These are phyloP conservation scores for Cartodere bifasciata DNA, from an alignment of 2,888 invertebrate species.

Conservation along the genomic window DNA sequence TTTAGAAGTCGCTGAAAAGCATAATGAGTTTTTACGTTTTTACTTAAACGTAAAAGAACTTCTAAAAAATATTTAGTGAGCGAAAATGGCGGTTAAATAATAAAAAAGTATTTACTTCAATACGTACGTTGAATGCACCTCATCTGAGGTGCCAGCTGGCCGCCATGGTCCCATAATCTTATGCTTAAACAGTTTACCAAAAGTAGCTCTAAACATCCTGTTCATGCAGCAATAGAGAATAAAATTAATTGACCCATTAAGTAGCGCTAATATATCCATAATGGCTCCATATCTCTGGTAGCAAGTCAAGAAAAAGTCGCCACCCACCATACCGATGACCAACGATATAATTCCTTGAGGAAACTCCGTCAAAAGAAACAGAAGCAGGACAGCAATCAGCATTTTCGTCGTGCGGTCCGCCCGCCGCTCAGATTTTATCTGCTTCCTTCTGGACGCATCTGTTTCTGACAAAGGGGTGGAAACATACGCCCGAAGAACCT, in stretches of 20 bases:
- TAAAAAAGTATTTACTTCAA: too few relatives aligned
- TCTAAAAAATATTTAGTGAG: too few relatives aligned
- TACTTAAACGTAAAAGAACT: too few relatives aligned
- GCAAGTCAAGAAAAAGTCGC: slow-evolving; percentile 65
- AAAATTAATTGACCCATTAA: slow-evolving; percentile 89
- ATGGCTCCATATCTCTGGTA: slow-evolving; percentile 74
- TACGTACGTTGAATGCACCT: slow-evolving; percentile 53
- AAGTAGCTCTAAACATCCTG: slow-evolving; percentile 76
- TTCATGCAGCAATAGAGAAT: slow-evolving; percentile 91
- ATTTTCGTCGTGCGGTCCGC: slow-evolving; percentile 83
- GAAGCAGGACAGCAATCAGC: slow-evolving; percentile 71
- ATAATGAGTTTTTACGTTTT: too few relatives aligned
- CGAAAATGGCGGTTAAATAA: too few relatives aligned
- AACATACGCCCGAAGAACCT: slow-evolving; percentile 53
- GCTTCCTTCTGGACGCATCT: slow-evolving; percentile 19
- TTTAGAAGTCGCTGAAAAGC: too few relatives aligned
- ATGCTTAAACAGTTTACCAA: slow-evolving; percentile 57
- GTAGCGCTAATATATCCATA: slow-evolving; percentile 79
- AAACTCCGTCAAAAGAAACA: slow-evolving; percentile 81
- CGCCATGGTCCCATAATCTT: slow-evolving; percentile 47
- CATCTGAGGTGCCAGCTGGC: slow-evolving; percentile 46
- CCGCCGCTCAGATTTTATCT: slow-evolving; percentile 52
- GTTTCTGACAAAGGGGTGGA: slow-evolving; percentile 35
- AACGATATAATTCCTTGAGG: slow-evolving; percentile 53
- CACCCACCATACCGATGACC: slow-evolving; percentile 48